Conservation (phyloP, 2,113 vertebrate genomes). For the Condylura cristata region DNA sequence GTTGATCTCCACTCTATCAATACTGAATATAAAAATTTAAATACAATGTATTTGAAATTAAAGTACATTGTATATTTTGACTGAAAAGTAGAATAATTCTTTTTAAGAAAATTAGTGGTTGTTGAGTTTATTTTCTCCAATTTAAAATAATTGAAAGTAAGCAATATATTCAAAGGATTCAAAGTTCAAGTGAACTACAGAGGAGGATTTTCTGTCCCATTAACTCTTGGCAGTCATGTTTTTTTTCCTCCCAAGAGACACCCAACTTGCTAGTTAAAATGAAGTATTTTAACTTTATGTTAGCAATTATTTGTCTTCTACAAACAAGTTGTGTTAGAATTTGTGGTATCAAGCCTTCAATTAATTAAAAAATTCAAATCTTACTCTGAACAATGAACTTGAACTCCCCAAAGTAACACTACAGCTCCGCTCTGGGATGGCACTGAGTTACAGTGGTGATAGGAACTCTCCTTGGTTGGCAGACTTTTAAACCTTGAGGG, state of each 20-base stretch:
- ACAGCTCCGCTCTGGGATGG: not conserved
- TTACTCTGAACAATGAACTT: not conserved
- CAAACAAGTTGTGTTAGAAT: not conserved
- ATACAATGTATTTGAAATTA: slow-evolving; percentile 20
- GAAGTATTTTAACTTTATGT: not conserved
- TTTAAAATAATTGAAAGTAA: slow-evolving; percentile 44
- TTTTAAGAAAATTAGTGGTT: not conserved
- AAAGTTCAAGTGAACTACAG: not conserved
- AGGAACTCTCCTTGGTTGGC: not conserved
- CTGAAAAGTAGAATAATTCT: not conserved
- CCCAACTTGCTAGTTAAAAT: not conserved
- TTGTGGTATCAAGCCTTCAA: not conserved
- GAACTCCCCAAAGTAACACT: not conserved
- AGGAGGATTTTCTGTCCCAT: not conserved
- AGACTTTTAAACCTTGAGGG: not conserved
- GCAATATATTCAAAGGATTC: not conserved
- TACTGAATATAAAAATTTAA: slow-evolving; percentile 38
- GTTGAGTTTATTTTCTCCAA: not conserved
- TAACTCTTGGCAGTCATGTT: not conserved
- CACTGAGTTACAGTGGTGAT: not conserved
- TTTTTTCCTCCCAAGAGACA: not conserved
- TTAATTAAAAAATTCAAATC: not conserved
- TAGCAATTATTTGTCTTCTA: not conserved
- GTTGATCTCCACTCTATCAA: slow-evolving; percentile 20
- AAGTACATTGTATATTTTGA: slow-evolving; percentile 1